Evolutionary conservation across 2,113 vertebrate genomes (phyloP).

Genomic region (Seriola dumerili): DNA sequence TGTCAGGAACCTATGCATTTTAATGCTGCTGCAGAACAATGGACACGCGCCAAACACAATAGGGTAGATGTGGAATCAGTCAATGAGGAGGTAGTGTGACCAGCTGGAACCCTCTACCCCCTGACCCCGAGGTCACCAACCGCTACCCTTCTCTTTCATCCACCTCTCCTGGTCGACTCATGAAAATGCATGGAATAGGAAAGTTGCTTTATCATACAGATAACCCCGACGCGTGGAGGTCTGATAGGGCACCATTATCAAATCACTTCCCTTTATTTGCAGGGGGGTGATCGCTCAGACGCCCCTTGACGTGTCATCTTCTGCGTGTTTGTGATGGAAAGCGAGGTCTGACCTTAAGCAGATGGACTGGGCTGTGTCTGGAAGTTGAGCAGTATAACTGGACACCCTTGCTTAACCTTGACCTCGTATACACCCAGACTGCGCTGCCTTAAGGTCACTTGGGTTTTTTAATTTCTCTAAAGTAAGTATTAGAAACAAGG

Average conservation of each 20-base stretch:
- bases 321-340: conserved; percentile 70
- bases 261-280: conserved; percentile 69
- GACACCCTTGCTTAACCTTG: conserved; percentile 65
- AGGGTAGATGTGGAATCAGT: conserved; percentile 78
- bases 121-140: conserved; percentile 84
- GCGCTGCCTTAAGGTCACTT: conserved; percentile 42
- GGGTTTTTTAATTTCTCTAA: conserved; percentile 52
- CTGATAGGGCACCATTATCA: conserved; percentile 70
- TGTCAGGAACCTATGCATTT: conserved; percentile 79
- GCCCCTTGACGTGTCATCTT: conserved; percentile 45
- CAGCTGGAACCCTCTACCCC: conserved; percentile 84
- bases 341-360: conserved; percentile 69
- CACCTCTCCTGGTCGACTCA: conserved; percentile 74
- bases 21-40: conserved; percentile 79
- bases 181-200: conserved; percentile 78
- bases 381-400: conserved; percentile 45
- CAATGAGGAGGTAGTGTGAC: conserved; percentile 79
- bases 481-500: conserved; percentile 25
- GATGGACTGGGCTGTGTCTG: conserved; percentile 65
- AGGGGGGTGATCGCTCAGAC: conserved; percentile 41
- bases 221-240: conserved; percentile 74
- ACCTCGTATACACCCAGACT: conserved; percentile 53
- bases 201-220: conserved; percentile 82
- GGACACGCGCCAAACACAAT: conserved; percentile 81
- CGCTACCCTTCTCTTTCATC: conserved; percentile 70